Percentiles rank a stretch among this genome's conserved stretches.
These are phyloP conservation scores for Kryptolebias marmoratus DNA, from an alignment of 2,113 vertebrate species.

Conservation along the genomic window DNA sequence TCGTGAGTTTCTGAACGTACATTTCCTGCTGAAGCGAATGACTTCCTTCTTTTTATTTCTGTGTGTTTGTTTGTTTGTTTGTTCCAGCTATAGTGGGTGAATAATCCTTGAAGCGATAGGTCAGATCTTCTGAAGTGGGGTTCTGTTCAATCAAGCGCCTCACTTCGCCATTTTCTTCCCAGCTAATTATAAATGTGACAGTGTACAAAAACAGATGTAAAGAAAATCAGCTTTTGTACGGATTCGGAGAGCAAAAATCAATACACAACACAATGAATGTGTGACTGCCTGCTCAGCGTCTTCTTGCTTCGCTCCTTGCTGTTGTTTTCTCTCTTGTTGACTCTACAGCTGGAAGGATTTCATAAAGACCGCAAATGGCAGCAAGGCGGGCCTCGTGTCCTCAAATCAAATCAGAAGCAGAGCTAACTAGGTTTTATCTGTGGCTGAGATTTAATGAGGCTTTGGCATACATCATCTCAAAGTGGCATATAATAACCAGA, in stretches of 20 bases:
- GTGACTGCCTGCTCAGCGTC: constrained; percentile 55
- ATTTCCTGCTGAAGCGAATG: not conserved
- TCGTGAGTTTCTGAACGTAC: not conserved
- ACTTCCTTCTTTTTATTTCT: not conserved
- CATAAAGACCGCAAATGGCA: constrained; percentile 70
- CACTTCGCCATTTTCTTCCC: too few relatives aligned
- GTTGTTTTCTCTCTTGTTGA: constrained; percentile 28
- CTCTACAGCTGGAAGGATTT: constrained; percentile 50
- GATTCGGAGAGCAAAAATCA: constrained; percentile 39
- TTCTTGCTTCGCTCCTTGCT: constrained; percentile 10
- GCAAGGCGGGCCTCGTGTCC: constrained; percentile 31
- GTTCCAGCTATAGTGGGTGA: not conserved
- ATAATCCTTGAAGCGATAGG: too few relatives aligned
- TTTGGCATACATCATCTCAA: constrained; percentile 62
- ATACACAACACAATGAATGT: constrained; percentile 26
- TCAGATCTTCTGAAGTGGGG: too few relatives aligned
- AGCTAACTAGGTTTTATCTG: constrained; percentile 63
- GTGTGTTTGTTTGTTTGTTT: not conserved
- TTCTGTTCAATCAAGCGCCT: too few relatives aligned
- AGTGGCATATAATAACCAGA: constrained; percentile 63
- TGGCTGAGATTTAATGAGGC: constrained; percentile 70
- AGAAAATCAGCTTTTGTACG: constrained; percentile 23
- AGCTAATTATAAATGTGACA: too few relatives aligned
- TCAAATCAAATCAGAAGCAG: constrained; percentile 67
- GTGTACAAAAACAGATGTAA: too few relatives aligned